Conservation (phyloP, 2,113 vertebrate genomes). For the Embiotoca jacksoni region DNA sequence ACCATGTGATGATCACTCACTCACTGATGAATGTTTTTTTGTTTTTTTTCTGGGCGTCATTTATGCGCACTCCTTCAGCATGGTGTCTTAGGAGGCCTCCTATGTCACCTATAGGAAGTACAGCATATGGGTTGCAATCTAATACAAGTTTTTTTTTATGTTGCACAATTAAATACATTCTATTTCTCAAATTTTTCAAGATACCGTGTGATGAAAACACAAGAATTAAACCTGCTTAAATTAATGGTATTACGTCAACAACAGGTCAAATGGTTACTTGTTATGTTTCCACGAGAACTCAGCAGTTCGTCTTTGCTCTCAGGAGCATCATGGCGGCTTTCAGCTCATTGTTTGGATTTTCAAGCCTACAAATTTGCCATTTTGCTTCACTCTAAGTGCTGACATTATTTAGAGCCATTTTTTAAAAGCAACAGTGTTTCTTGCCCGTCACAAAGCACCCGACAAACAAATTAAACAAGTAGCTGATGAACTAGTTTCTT, state of each 20-base stretch:
- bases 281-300: background rate
- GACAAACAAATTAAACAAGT: background rate
- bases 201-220: background rate
- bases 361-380: background rate
- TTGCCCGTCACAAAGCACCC: background rate
- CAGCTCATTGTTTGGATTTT: slow-evolving; percentile 2
- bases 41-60: too few species aligned
- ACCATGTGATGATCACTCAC: too few species aligned
- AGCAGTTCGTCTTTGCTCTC: background rate
- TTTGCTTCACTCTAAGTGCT: background rate
- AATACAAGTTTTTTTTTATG: too few species aligned
- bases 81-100: too few species aligned
- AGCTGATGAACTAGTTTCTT: background rate
- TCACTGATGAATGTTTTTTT: too few species aligned
- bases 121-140: too few species aligned
- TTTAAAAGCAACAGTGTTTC: background rate
- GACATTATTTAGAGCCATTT: background rate
- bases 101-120: too few species aligned
- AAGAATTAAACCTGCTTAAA: background rate
- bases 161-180: too few species aligned
- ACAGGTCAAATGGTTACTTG: background rate
- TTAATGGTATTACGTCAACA: background rate
- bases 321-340: background rate
- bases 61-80: too few species aligned
- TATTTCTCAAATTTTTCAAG: background rate